Percentiles rank a stretch among this genome's conserved stretches.
These are phyloP conservation scores for Larimichthys polyactis DNA, from an alignment of 2,113 vertebrate genomes.

Conservation along the genomic window DNA sequence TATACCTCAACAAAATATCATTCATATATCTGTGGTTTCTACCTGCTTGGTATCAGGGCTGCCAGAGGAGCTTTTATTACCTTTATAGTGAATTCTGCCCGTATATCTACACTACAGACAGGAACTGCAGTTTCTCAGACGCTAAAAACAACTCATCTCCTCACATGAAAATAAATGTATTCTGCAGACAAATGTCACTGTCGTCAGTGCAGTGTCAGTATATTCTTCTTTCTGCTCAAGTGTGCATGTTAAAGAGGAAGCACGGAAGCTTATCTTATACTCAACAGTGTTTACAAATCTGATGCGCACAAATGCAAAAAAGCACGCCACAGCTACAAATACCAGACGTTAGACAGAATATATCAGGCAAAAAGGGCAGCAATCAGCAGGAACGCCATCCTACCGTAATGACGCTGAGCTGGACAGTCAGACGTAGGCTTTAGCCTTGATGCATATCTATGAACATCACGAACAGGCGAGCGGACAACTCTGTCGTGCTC, in stretches of 20 bases:
- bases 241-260: neutral
- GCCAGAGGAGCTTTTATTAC: conserved; percentile 42
- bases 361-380: conserved; percentile 1
- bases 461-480: conserved; percentile 39
- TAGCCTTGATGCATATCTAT: conserved; percentile 34
- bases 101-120: conserved; percentile 22
- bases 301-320: neutral
- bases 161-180: conserved; percentile 18
- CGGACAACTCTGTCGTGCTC: conserved; percentile 40
- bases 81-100: neutral
- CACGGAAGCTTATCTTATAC: neutral
- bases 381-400: conserved; percentile 28
- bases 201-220: neutral
- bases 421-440: conserved; percentile 37
- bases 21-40: neutral
- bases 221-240: neutral
- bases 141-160: conserved; percentile 16
- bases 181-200: neutral
- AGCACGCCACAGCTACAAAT: neutral
- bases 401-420: conserved; percentile 12
- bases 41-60: neutral
- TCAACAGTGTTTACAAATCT: neutral
- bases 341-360: too few relatives aligned
- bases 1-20: conserved; percentile 24
- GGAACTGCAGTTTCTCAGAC: conserved; percentile 20